Evolutionary conservation across 2,888 invertebrate genomes (phyloP), one percentile per base, ranked within the genome.

Genomic region (Autographa gamma): DNA sequence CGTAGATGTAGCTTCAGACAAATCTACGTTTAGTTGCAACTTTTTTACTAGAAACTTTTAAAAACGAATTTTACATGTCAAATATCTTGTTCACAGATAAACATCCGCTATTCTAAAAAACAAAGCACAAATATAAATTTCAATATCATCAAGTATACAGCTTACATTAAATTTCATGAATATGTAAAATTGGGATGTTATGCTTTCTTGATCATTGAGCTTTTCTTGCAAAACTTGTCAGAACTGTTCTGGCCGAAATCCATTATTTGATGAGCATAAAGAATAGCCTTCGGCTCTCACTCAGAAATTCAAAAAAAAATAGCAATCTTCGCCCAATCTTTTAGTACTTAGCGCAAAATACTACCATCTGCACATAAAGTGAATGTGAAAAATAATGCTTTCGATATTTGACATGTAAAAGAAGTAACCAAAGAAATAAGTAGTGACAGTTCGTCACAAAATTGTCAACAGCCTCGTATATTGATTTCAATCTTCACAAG

Each of bases 21-120:
- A 85, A 86, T 81, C 85, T 88, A 86, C 86, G 84, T 84, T 76
- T 62, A 11, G 32, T 56, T n/a, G 3, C 16, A 79, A 73, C 73
- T 82, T 76, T 77, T 76, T 72, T 64, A 52, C 25, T 52, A 8
- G 34, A 13, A n/a, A 54, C 54, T 25, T 13, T 56, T 19, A 3
- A n/a, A n/a, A 38, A 11, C 9, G 8, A 11, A 38, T 38, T 48
- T 48, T 48, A 48, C 48, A 48, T 48, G 7, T 48, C 25, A 56
- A 25, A 56, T 56, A 25, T 19, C 19, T 56, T n/a, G 8, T 16
- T 48, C 6, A 5, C 2, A 16, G 48, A 48, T 48, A 1, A 13
- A 38, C 34, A 38, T 38, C n/a, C n/a, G n/a, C n/a, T 16, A n/a
- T 48, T 7, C n/a, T 8, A n/a, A 48, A 48, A 14, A 48, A 16